Conservation (phyloP, 2,888 invertebrate species). For the Andricus quercusramuli region DNA sequence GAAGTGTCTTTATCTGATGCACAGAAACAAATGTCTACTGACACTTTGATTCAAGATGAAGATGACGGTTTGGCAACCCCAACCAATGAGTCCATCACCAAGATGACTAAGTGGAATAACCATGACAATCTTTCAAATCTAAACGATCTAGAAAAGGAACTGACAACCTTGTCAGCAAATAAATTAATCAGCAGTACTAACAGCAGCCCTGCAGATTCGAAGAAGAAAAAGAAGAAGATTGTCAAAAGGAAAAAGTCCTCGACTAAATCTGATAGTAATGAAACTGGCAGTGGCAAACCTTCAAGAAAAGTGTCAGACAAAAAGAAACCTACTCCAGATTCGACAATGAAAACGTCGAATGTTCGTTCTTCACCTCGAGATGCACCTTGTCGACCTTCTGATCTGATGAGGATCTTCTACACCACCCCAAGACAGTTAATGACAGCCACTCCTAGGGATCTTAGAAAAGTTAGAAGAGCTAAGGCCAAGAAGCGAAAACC, state of each 20-base stretch:
- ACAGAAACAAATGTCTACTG: background rate
- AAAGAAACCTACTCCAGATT: conserved; percentile 55
- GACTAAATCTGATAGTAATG: conserved; percentile 58
- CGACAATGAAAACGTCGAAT: conserved; percentile 55
- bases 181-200: conserved; percentile 52
- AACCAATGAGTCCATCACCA: conserved; percentile 65
- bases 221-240: conserved; percentile 67
- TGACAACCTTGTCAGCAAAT: conserved; percentile 49
- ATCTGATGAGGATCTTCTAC: conserved; percentile 74
- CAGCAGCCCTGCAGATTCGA: conserved; percentile 62
- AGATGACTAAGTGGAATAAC: conserved; percentile 71
- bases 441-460: conserved; percentile 75
- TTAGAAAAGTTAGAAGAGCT: conserved; percentile 73
- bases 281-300: conserved; percentile 62
- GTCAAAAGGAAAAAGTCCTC: conserved; percentile 70
- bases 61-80: conserved; percentile 65
- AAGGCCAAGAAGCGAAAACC: conserved; percentile 73
- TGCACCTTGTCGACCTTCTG: conserved; percentile 70
- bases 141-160: conserved; percentile 60
- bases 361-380: conserved; percentile 62
- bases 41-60: conserved; percentile 50
- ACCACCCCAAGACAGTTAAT: conserved; percentile 73
- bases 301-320: conserved; percentile 58
- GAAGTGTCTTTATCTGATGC: conserved; percentile 45
- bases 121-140: conserved; percentile 68